Evolutionary conservation across 2,113 vertebrate species (phyloP).

Genomic region (Oostethus manadensis): DNA sequence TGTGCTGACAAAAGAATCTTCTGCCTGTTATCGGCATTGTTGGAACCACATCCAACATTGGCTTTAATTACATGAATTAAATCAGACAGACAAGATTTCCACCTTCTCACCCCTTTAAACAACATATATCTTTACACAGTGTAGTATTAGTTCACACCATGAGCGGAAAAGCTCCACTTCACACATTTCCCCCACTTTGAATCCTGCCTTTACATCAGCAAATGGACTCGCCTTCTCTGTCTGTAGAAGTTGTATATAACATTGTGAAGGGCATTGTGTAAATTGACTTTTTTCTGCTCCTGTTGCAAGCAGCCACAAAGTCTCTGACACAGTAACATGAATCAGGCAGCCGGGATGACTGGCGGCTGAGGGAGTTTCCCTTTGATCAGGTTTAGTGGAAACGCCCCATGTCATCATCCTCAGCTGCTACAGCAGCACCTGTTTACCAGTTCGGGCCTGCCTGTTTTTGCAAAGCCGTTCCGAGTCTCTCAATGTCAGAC

Average conservation of each 20-base stretch:
- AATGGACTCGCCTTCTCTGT: conserved; percentile 1
- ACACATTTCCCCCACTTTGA: conserved; percentile 2
- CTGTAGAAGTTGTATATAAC: conserved; percentile 3
- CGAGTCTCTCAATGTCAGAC: conserved; percentile 46
- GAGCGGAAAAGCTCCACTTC: conserved; percentile 28
- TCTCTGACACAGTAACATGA: conserved; percentile 63
- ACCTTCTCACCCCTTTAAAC: conserved; percentile 27
- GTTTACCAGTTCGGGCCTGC: conserved; percentile 80
- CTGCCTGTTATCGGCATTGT: conserved; percentile 30
- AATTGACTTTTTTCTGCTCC: conserved; percentile 31
- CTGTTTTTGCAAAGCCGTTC: conserved; percentile 55
- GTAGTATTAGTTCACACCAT: conserved; percentile 18
- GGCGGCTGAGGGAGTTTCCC: conserved; percentile 67
- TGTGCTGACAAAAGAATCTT: conserved; percentile 23
- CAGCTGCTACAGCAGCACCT: conserved; percentile 78
- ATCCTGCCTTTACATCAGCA: not conserved
- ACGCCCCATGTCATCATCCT: conserved; percentile 72
- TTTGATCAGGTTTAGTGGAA: conserved; percentile 81
- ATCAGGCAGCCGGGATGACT: conserved; percentile 70
- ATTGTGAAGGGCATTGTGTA: conserved; percentile 19
- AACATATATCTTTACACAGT: conserved; percentile 29
- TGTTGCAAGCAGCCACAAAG: conserved; percentile 49
- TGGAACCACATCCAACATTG: conserved; percentile 37
- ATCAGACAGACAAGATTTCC: conserved; percentile 37
- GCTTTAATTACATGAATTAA: conserved; percentile 36